phyloP scores from a whole-genome alignment of 2,888 invertebrate species.

The Calameuta idolon region DNA sequence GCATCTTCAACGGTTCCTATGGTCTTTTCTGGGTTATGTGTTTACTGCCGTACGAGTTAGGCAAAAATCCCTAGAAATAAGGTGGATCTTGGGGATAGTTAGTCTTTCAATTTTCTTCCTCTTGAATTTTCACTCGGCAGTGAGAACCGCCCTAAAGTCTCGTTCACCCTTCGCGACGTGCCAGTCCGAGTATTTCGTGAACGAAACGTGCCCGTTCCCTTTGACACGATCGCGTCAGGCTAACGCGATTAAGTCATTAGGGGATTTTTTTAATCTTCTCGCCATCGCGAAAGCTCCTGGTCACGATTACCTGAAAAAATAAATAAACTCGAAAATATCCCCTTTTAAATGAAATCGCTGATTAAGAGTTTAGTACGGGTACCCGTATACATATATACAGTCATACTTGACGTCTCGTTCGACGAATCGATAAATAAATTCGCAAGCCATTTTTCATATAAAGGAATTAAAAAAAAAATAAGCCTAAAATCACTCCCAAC shows the following conservation, averaged over 20 bases:
- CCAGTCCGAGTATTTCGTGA: neutral
- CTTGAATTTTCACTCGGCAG: neutral
- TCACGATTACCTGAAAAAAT: constrained; percentile 57
- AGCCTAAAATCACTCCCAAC: neutral
- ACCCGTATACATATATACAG: neutral
- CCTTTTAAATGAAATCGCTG: constrained; percentile 61
- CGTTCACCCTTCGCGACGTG: neutral
- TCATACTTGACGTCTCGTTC: neutral
- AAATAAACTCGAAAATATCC: constrained; percentile 57
- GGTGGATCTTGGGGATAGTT: neutral
- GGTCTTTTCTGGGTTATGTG: no score
- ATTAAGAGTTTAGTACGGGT: constrained; percentile 50
- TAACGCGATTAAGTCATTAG: constrained; percentile 65
- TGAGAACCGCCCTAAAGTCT: neutral
- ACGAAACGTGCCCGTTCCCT: constrained; percentile 38
- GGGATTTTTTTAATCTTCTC: constrained; percentile 60
- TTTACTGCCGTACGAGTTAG: no score
- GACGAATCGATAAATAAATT: neutral
- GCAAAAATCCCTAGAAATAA: neutral
- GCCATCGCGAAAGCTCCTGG: constrained; percentile 36
- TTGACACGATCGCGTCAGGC: constrained; percentile 54
- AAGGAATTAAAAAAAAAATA: constrained; percentile 24
- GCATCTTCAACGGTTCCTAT: neutral
- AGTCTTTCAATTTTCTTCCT: neutral
- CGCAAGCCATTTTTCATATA: neutral